Conservation (phyloP, 2,113 vertebrate genomes). For the Lepus americanus region DNA sequence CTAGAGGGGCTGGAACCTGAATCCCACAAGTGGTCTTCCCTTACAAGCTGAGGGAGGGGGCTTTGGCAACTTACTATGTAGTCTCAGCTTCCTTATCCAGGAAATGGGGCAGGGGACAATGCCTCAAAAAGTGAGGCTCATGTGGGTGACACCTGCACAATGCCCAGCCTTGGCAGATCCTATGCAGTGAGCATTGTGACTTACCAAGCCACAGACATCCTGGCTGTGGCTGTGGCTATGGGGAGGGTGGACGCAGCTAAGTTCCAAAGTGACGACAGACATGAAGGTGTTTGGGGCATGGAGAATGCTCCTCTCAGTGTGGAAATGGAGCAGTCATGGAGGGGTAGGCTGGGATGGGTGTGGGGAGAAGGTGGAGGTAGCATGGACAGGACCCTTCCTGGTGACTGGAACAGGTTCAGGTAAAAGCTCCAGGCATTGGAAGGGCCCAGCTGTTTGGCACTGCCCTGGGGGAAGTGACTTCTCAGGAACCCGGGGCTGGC, state of each 20-base stretch:
- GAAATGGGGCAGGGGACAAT: background rate
- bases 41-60: background rate
- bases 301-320: background rate
- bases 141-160: background rate
- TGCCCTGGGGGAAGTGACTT: too few relatives aligned
- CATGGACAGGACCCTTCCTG: too few relatives aligned
- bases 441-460: background rate
- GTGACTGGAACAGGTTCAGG: background rate
- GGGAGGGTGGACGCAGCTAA: background rate
- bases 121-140: background rate
- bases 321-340: background rate
- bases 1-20: too few relatives aligned
- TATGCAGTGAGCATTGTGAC: rapidly evolving
- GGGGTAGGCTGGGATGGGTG: too few relatives aligned
- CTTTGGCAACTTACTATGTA: background rate
- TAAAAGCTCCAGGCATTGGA: background rate
- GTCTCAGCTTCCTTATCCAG: background rate
- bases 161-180: background rate
- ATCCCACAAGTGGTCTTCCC: background rate
- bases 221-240: background rate
- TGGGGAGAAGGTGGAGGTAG: too few relatives aligned
- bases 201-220: background rate
- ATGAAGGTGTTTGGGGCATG: too few relatives aligned
- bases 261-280: background rate
- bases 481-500: background rate